phyloP scores from a whole-genome alignment of 2,797 vertebrate species.

The Artibeus jamaicensis region DNA sequence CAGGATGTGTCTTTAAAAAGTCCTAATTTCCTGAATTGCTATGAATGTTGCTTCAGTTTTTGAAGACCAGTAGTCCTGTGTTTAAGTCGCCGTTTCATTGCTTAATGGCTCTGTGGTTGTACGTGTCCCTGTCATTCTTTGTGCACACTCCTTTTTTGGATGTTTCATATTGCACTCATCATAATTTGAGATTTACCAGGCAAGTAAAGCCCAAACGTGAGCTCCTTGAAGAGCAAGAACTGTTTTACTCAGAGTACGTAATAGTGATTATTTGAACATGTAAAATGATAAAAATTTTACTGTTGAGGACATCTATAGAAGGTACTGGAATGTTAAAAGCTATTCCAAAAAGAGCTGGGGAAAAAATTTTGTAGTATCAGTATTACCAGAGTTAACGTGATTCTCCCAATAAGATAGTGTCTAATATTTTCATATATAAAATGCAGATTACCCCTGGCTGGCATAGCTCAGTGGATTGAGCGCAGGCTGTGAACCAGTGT shows the following conservation, averaged over 20 bases:
- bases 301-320: not conserved
- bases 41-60: constrained; percentile 11
- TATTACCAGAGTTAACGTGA: constrained; percentile 15
- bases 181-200: not conserved
- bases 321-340: not conserved
- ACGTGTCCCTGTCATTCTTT: not conserved
- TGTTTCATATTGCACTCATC: not conserved
- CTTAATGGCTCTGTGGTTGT: not conserved
- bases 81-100: not conserved
- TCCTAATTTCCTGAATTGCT: not conserved
- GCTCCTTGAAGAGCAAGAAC: not conserved
- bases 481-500: too few species aligned
- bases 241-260: not conserved
- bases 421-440: not conserved
- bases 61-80: not conserved
- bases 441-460: not conserved
- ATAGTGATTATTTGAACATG: not conserved
- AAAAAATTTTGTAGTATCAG: not conserved
- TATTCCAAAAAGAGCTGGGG: constrained; percentile 8
- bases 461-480: too few species aligned
- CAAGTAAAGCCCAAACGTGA: constrained; percentile 18
- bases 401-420: not conserved
- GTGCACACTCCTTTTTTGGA: not conserved
- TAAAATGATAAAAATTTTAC: constrained; percentile 21
- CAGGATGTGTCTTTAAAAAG: not conserved